Evolutionary conservation across 2,797 vertebrate genomes (phyloP), one percentile per base, ranked within the genome.

Genomic region (Enteromius fasciolatus): DNA sequence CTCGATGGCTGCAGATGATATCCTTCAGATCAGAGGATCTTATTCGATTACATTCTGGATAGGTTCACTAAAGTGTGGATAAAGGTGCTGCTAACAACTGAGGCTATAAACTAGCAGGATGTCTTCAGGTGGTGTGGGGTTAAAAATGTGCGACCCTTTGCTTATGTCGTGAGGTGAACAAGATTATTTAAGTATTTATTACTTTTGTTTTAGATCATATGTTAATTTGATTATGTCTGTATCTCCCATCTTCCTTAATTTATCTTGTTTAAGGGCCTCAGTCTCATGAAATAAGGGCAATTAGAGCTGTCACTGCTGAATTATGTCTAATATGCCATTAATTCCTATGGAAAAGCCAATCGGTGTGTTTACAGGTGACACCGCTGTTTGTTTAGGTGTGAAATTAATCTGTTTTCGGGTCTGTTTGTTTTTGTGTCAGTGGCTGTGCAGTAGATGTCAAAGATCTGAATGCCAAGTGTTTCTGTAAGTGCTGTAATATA

Each of bases 101-200:
- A 39, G 41, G 14, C 23, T 81, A 17, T n/a, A 1, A 39, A 52
- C 52, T 48, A 50, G 17, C 48, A 67, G 57, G 25, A 57, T 44
- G 52, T 57, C 28, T 77, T 75, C 41, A 18, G 52, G 6, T 28
- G 44, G 17, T 20, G 46, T 74, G 66, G 69, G 70, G 70, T 64
- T 6, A 20, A 67, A 33, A 46, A 59, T 70, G 50, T 72, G 25
- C 7, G 17, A 59, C 66, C 39, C 11, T 31, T 15, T 66, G 41
- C 41, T 46, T 79, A 50, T 70, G 11, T 6, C 39, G 46, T 15
- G 39, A 79, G 78, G 63, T 83, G 36, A 74, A 78, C 17, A 52
- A 79, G 59, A 46, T 87, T 92, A 91, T 94, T 93, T 93, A 93
- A 92, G 69, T 93, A 93, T 94, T 93, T 94, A 92, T 93, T 91